These are phyloP conservation scores for Cryptoleucopteryx plumbea DNA, from an alignment of 2,113 vertebrate genomes.

Conservation along the genomic window DNA sequence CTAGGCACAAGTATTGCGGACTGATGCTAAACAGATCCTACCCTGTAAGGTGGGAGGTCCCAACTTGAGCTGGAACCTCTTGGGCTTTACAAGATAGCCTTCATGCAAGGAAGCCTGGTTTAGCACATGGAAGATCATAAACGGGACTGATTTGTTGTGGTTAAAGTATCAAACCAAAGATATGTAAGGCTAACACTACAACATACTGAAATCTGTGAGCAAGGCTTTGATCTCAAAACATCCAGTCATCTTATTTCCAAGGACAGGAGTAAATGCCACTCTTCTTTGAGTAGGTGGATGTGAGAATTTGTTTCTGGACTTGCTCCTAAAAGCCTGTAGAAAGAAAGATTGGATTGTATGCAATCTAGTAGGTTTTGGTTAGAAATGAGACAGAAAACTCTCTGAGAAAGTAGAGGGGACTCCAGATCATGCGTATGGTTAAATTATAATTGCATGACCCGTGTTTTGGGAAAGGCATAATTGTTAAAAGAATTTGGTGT, in stretches of 20 bases:
- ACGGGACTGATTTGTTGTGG: not conserved
- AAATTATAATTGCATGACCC: not conserved
- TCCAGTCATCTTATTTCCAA: not conserved
- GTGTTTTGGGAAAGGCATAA: not conserved
- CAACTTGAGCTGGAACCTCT: not conserved
- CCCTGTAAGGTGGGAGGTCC: not conserved
- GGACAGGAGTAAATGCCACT: not conserved
- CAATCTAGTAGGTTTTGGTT: not conserved
- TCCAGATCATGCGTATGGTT: not conserved
- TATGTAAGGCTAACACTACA: rapidly evolving
- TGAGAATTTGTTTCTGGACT: not conserved
- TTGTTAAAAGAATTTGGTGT: not conserved
- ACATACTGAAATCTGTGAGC: not conserved
- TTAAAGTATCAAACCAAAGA: not conserved
- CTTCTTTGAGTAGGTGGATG: not conserved
- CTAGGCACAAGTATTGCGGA: not conserved
- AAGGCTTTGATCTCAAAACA: not conserved
- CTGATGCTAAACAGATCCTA: not conserved
- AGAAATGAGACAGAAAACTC: not conserved
- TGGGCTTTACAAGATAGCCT: not conserved
- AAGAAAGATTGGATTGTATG: not conserved
- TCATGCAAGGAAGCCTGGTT: not conserved
- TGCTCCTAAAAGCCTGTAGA: not conserved
- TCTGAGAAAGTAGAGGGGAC: not conserved
- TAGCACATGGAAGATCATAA: not conserved